Evolutionary conservation across 2,888 invertebrate genomes (phyloP).

Genomic region (Smittia sp.): DNA sequence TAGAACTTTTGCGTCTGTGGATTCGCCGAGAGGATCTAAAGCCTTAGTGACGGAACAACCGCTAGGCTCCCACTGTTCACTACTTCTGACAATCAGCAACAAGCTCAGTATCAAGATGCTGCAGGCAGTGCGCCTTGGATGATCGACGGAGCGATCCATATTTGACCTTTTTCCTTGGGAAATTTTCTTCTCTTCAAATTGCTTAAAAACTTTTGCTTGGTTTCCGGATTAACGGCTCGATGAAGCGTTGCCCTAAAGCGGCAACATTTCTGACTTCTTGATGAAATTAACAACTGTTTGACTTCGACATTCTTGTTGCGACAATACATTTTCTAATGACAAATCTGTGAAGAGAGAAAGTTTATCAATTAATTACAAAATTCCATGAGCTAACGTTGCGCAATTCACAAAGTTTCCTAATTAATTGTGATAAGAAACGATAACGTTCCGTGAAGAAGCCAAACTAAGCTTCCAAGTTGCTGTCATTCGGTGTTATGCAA

Average conservation of each 20-base stretch:
- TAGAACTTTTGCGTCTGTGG: constrained; percentile 1
- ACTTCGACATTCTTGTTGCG: neutral
- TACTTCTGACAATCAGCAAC: constrained; percentile 1
- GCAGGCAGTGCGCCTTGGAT: neutral
- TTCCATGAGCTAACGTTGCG: neutral
- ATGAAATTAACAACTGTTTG: neutral
- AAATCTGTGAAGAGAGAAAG: neutral
- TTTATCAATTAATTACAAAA: no score
- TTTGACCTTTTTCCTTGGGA: neutral
- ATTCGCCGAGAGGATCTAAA: neutral
- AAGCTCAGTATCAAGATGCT: constrained; percentile 15
- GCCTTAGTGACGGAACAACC: constrained; percentile 17
- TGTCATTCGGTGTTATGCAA: no score
- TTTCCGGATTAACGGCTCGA: neutral
- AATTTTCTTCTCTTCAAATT: neutral
- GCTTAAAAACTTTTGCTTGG: neutral
- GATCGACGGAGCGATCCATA: neutral
- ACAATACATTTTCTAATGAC: neutral
- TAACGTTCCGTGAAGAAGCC: no score
- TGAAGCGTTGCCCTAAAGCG: neutral
- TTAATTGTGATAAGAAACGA: no score
- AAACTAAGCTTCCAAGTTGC: no score
- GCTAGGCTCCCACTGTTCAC: neutral
- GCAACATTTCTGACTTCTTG: constrained; percentile 6
- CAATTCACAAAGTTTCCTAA: constrained; percentile 6